Evolutionary conservation across 1,140 invertebrate genomes (phyloP).

Genomic region (Drosophila mauritiana): DNA sequence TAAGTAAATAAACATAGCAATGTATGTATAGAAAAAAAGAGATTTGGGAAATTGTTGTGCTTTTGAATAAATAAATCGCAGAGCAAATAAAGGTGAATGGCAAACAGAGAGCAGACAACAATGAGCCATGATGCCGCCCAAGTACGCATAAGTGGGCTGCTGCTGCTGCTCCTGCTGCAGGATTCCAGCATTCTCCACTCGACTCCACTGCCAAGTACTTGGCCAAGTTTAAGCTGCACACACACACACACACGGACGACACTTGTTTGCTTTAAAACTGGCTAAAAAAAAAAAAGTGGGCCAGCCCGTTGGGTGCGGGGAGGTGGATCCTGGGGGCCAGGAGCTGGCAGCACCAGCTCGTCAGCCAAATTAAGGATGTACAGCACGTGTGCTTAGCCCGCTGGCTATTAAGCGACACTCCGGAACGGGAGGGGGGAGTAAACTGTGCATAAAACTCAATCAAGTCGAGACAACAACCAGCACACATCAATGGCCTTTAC

Average conservation of each 20-base stretch:
- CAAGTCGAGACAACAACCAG: slow-evolving; percentile 71
- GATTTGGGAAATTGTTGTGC: slow-evolving; percentile 67
- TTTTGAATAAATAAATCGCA: slow-evolving; percentile 74
- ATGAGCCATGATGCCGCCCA: slow-evolving; percentile 59
- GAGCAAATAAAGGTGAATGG: slow-evolving; percentile 72
- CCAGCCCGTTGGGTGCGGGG: not conserved
- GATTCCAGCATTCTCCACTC: slow-evolving; percentile 1
- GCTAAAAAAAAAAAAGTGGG: slow-evolving; percentile 19
- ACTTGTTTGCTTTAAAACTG: slow-evolving; percentile 37
- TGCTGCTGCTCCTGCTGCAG: slow-evolving; percentile 25
- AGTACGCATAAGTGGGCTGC: slow-evolving; percentile 37
- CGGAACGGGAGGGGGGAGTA: slow-evolving; percentile 32
- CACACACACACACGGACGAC: slow-evolving; percentile 10
- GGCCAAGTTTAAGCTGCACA: slow-evolving; percentile 56
- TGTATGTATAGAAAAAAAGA: slow-evolving; percentile 15
- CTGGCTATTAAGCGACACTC: slow-evolving; percentile 74
- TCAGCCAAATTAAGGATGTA: slow-evolving; percentile 74
- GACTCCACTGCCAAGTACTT: slow-evolving; percentile 28
- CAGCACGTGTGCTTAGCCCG: slow-evolving; percentile 64
- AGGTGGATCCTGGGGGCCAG: not conserved
- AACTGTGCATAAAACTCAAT: slow-evolving; percentile 83
- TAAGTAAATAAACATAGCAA: slow-evolving; percentile 57
- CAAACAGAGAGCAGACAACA: slow-evolving; percentile 45
- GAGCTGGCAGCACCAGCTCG: slow-evolving; percentile 8
- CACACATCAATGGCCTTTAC: slow-evolving; percentile 68